phyloP scores from a whole-genome alignment of 2,113 vertebrate genomes.

The Toxotes chatareus region DNA sequence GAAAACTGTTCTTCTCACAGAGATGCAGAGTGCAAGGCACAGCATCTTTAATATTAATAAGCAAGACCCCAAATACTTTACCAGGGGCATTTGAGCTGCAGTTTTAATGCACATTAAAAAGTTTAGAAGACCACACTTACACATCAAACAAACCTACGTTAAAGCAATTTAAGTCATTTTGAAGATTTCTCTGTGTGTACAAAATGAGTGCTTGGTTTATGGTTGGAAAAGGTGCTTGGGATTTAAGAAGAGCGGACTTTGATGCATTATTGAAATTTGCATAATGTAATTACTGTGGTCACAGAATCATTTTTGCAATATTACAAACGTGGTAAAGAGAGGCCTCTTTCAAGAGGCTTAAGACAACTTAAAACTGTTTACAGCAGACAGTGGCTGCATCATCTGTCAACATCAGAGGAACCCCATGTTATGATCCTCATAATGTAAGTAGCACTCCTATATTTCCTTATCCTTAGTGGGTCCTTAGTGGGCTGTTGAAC shows the following conservation, averaged over 20 bases:
- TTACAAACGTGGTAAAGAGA: not conserved
- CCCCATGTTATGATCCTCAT: not conserved
- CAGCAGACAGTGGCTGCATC: constrained; percentile 6
- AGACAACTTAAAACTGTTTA: constrained; percentile 11
- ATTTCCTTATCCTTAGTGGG: too few species aligned
- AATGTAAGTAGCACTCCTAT: not conserved
- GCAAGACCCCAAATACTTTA: not conserved
- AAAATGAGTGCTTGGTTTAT: not conserved
- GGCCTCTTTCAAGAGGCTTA: not conserved
- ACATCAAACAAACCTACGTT: constrained; percentile 23
- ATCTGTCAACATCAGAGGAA: constrained; percentile 12
- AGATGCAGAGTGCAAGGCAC: not conserved
- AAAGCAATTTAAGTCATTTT: constrained; percentile 17
- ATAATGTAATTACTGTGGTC: not conserved
- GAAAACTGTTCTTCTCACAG: not conserved
- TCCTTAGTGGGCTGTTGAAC: not conserved
- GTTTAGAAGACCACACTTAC: not conserved
- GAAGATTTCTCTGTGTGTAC: not conserved
- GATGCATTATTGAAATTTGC: constrained; percentile 32
- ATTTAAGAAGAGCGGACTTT: constrained; percentile 11
- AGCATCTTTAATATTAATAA: constrained; percentile 34
- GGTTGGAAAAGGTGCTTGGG: not conserved
- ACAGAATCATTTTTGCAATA: not conserved
- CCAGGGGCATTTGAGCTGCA: not conserved
- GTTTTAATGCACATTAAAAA: constrained; percentile 2